These are phyloP conservation scores for Zaprionus capensis DNA, from an alignment of 1,140 invertebrate genomes.

Conservation along the genomic window DNA sequence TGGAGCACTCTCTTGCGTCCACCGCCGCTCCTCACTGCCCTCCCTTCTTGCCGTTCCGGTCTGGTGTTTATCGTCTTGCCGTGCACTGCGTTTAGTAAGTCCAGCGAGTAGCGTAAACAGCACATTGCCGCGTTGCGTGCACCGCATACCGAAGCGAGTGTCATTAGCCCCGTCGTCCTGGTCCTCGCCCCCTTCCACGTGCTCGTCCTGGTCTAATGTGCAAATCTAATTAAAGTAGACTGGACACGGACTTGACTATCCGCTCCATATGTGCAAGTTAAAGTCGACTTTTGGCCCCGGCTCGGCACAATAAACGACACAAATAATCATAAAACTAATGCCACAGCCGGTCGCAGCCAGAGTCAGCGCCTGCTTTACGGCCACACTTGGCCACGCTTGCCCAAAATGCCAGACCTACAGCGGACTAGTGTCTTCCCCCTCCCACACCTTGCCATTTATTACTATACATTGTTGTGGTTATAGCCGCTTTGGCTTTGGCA, in stretches of 20 bases:
- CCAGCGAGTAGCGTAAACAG: conserved; percentile 49
- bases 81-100: conserved; percentile 27
- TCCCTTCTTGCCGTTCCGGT: conserved; percentile 5
- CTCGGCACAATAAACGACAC: conserved; percentile 65
- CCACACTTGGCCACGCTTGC: conserved; percentile 25
- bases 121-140: conserved; percentile 48
- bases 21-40: background rate
- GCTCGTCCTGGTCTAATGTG: conserved; percentile 60
- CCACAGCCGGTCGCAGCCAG: conserved; percentile 55
- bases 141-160: conserved; percentile 60
- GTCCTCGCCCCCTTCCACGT: background rate
- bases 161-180: conserved; percentile 56
- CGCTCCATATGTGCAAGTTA: conserved; percentile 56
- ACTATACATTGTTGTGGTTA: conserved; percentile 46
- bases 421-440: conserved; percentile 21
- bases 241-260: conserved; percentile 43
- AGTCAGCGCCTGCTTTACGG: conserved; percentile 37
- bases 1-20: conserved; percentile 31
- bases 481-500: conserved; percentile 33
- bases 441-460: conserved; percentile 55
- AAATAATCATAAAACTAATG: conserved; percentile 83
- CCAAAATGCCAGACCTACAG: conserved; percentile 49
- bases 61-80: conserved; percentile 65
- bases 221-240: conserved; percentile 77
- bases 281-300: conserved; percentile 45